Conservation (phyloP, 23 tunicate genomes). For the Trididemnum clinides region DNA sequence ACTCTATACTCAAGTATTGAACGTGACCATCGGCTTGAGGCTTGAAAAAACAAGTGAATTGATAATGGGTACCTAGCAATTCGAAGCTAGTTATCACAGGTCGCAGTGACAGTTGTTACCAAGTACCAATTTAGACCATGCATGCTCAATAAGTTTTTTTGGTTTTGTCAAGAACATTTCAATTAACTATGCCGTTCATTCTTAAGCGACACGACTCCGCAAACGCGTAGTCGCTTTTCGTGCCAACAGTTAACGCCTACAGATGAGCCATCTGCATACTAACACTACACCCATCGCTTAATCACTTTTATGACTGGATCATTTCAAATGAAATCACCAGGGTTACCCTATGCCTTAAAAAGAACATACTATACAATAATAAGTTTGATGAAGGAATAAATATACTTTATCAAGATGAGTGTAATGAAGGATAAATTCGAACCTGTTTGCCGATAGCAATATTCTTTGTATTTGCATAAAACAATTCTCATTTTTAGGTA, state of each 20-base stretch:
- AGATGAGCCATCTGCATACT: too few relatives aligned
- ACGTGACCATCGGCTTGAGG: neutral
- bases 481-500: constrained; percentile 50
- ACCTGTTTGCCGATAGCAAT: neutral
- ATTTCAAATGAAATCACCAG: too few relatives aligned
- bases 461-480: neutral
- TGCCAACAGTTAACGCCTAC: too few relatives aligned
- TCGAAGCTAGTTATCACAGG: neutral
- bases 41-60: neutral
- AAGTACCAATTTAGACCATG: constrained; percentile 6
- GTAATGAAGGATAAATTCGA: too few relatives aligned
- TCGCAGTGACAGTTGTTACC: constrained; percentile 3
- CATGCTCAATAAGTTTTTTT: neutral
- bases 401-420: too few relatives aligned
- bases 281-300: too few relatives aligned
- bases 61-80: constrained; percentile 2
- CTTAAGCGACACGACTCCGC: neutral
- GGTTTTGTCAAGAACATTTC: neutral
- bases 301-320: too few relatives aligned
- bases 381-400: too few relatives aligned
- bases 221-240: too few relatives aligned
- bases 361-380: too few relatives aligned
- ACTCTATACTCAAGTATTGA: neutral
- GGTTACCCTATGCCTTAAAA: too few relatives aligned
- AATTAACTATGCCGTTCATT: neutral